Conservation (phyloP, 2,888 invertebrate species). For the Polietes domitor region DNA sequence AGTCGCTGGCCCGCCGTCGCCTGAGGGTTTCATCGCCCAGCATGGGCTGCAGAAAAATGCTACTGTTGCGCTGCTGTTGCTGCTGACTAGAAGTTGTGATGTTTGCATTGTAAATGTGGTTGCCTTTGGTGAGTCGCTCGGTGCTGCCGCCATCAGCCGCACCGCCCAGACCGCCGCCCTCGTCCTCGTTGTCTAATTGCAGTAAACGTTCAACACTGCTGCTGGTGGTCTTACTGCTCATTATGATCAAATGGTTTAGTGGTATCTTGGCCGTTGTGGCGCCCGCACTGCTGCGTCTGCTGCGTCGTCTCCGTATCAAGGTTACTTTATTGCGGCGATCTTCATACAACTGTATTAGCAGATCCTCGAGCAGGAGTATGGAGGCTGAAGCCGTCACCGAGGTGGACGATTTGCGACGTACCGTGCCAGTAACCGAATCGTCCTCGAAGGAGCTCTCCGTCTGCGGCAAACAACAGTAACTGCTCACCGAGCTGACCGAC, state of each 20-base stretch:
- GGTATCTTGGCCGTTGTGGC: conserved; percentile 63
- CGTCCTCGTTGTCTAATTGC: conserved; percentile 67
- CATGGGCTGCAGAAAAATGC: conserved; percentile 69
- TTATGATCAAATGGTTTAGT: conserved; percentile 70
- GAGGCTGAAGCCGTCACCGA: conserved; percentile 66
- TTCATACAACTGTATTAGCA: conserved; percentile 80
- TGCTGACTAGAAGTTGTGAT: conserved; percentile 66
- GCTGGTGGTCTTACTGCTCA: conserved; percentile 70
- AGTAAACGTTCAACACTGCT: conserved; percentile 72
- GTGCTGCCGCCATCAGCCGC: conserved; percentile 67
- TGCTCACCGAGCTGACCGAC: conserved; percentile 67
- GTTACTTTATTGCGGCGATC: conserved; percentile 76
- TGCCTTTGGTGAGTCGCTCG: conserved; percentile 67
- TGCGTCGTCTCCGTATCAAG: conserved; percentile 73
- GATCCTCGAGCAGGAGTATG: conserved; percentile 77
- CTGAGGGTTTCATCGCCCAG: conserved; percentile 72
- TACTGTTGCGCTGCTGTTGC: conserved; percentile 67
- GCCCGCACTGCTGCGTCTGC: conserved; percentile 68
- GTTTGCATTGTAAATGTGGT: conserved; percentile 63
- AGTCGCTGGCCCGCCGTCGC: conserved; percentile 77
- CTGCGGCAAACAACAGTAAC: conserved; percentile 67
- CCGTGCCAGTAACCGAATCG: conserved; percentile 69
- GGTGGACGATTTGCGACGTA: conserved; percentile 74
- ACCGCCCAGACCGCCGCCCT: conserved; percentile 49
- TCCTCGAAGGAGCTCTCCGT: conserved; percentile 69